Evolutionary conservation across 2,113 vertebrate genomes (phyloP).

Genomic region (Poecilia latipinna): DNA sequence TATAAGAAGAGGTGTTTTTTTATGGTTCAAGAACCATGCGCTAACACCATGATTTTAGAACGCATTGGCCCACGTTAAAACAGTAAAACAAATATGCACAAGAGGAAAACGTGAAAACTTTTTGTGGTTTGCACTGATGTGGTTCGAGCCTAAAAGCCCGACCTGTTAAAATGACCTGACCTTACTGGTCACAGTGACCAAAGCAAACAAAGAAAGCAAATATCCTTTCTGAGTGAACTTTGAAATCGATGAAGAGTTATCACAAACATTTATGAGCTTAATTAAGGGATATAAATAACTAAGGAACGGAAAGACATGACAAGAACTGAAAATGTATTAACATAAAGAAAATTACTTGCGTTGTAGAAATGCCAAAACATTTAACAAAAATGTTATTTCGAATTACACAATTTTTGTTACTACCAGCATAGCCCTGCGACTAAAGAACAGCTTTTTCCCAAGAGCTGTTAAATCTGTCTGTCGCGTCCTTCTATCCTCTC

Average conservation of each 20-base stretch:
- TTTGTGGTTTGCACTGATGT: too few species aligned
- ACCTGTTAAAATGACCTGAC: conserved; percentile 39
- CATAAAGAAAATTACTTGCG: too few species aligned
- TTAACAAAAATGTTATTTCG: not conserved
- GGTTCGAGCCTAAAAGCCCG: not conserved
- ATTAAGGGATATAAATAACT: not conserved
- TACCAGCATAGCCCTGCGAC: too few species aligned
- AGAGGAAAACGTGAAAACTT: too few species aligned
- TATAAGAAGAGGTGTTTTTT: too few species aligned
- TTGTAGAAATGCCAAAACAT: not conserved
- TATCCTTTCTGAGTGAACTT: conserved; percentile 46
- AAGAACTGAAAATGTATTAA: not conserved
- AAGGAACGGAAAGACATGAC: not conserved
- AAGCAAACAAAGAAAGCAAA: conserved; percentile 60
- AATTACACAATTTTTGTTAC: not conserved
- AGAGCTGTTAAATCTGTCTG: too few species aligned
- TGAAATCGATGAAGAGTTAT: conserved; percentile 29
- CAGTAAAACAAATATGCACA: too few species aligned
- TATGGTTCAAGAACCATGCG: too few species aligned
- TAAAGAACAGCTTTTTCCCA: too few species aligned
- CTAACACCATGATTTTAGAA: too few species aligned
- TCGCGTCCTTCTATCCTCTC: too few species aligned
- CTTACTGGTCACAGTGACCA: conserved; percentile 51
- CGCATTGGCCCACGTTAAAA: too few species aligned
- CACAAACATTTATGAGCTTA: not conserved